Evolutionary conservation across 2,888 invertebrate species (phyloP), one percentile per base, ranked within the genome.

Genomic region (Yponomeuta plumbellus): DNA sequence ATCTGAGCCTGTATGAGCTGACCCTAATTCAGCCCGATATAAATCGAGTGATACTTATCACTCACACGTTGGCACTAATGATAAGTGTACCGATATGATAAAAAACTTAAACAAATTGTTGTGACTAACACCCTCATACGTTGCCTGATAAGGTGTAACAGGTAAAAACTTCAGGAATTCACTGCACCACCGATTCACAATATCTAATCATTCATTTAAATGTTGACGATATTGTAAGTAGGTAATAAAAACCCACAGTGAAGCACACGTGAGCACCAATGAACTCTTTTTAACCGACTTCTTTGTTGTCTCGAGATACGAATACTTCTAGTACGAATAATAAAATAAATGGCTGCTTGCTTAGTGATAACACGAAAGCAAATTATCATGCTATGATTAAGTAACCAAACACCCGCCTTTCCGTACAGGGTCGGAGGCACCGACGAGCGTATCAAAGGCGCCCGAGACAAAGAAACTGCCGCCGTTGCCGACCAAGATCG

Each of bases 401-500:
- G 13, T 13, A 52, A 52, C 13, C 8, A 52, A 17, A 17, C 44
- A 52, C 44, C 44, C 44, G 10, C n/a, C 17, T 57, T 20, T 56
- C 52, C 13, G 39, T 56, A 23, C 58, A 52, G 11, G 52, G 17
- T 11, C 22, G 22, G 61, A 20, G 65, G 78, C 77, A 1, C 59
- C 71, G 20, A 61, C 64, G 0, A 69, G 69, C 21, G n/a, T 73
- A 68, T 59, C 26, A 17, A 61, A 63, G 66, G 64, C 69, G 56
- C 67, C 34, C 72, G 68, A 21, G n/a, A 56, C 72, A 0, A 76
- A 78, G 65, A 76, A 80, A 58, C 67, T 70, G 0, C 78, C 77
- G 8, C 78, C 79, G 13, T 52, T 52, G 0, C 79, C 79, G 0
- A 70, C 74, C 0, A 81, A 80, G 66, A 71, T 71, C 1, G 34